Evolutionary conservation across 2,113 vertebrate genomes (phyloP).

Genomic region (Athene cunicularia): DNA sequence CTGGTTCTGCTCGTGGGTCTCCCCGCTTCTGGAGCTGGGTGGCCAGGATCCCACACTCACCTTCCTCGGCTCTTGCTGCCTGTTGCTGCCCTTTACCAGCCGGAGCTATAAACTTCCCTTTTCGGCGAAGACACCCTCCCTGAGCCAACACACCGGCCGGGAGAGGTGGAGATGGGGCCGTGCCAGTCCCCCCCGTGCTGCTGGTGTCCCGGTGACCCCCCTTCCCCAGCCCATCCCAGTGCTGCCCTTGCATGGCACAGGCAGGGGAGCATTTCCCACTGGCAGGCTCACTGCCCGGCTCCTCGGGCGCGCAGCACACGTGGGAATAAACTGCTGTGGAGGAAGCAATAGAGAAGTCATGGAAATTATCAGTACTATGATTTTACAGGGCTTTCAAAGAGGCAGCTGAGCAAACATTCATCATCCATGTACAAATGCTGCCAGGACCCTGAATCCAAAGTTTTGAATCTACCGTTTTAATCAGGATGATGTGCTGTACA

Average conservation of each 20-base stretch:
- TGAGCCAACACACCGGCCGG: neutral
- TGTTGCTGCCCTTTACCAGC: neutral
- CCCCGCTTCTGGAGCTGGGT: neutral
- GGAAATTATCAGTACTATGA: neutral
- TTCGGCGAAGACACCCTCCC: no score
- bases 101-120: neutral
- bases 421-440: neutral
- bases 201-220: neutral
- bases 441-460: neutral
- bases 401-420: conserved; percentile 11
- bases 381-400: neutral
- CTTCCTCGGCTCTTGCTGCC: neutral
- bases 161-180: neutral
- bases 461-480: neutral
- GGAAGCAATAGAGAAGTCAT: neutral
- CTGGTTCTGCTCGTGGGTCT: neutral
- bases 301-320: neutral
- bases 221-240: neutral
- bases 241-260: neutral
- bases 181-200: no score
- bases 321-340: neutral
- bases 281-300: neutral
- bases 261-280: neutral
- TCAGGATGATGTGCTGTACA: neutral
- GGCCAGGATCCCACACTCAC: fast-evolving